Evolutionary conservation across 2,797 vertebrate species (phyloP), one percentile per base, ranked within the genome.

Genomic region (Aplochiton taeniatus): DNA sequence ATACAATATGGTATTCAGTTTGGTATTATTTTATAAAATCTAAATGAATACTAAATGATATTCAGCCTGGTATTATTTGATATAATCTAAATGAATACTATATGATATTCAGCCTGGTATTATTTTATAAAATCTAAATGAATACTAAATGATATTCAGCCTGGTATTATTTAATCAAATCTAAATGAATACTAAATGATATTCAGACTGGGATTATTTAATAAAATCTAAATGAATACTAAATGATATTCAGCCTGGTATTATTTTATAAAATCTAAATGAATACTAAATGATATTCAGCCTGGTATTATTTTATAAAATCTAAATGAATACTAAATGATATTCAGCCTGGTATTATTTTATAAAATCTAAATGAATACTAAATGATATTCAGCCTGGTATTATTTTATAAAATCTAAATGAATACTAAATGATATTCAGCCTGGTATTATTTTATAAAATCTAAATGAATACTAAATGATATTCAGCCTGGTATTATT

Each of bases 391-490:
- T 58, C 51, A 13, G 42, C 47, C 14, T 46, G 41, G n/a, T n/a
- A n/a, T n/a, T n/a, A n/a, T n/a, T n/a, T n/a, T n/a, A n/a, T n/a
- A n/a, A n/a, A n/a, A n/a, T n/a, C 74, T 72, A 70, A 72, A 73
- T 73, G 76, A 65, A 19, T 13, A 52, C 85, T 88, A 86, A 90
- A 88, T 74, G 85, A 61, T 82, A 17, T 42, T 58, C 51, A 13
- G 42, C 47, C 14, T 46, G 41, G n/a, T n/a, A n/a, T n/a, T n/a
- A n/a, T n/a, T n/a, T n/a, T n/a, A n/a, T n/a, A n/a, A n/a, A n/a
- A n/a, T n/a, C 74, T 72, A 70, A 72, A 73, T 73, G 76, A 65
- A 19, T 13, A 52, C 85, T 88, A 86, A 90, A 88, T 74, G 85
- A 61, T 82, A 17, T 42, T 58, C 51, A 13, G 42, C 47, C 14